These are phyloP conservation scores for Phymanthus crucifer DNA, from an alignment of 92 coral and sea anemone genomes.

Conservation along the genomic window DNA sequence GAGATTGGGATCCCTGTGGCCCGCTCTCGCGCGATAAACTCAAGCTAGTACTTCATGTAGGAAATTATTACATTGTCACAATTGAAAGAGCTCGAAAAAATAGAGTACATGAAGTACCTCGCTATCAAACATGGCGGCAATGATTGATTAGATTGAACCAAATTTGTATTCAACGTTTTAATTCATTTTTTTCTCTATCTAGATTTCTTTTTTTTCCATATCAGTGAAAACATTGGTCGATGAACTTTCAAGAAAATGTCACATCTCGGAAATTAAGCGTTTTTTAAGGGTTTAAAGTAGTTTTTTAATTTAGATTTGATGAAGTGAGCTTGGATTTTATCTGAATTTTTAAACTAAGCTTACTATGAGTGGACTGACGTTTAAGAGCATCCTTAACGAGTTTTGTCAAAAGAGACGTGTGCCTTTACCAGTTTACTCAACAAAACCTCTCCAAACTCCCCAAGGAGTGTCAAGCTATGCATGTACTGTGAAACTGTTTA, in stretches of 20 bases:
- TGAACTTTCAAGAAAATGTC: too few relatives aligned
- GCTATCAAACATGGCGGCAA: background rate
- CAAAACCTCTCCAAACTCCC: conserved; percentile 20
- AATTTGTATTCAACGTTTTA: background rate
- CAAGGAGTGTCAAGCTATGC: conserved; percentile 20
- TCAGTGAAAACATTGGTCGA: too few relatives aligned
- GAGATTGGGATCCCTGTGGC: background rate
- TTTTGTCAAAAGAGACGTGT: conserved; percentile 60
- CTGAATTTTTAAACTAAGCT: background rate
- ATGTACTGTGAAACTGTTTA: conserved; percentile 29
- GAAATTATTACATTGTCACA: background rate
- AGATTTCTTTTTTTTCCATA: background rate
- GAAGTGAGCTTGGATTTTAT: background rate
- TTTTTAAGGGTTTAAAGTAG: background rate
- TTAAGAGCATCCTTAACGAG: conserved; percentile 60
- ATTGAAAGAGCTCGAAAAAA: background rate
- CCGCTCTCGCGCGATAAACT: background rate
- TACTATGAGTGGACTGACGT: background rate
- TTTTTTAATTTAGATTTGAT: background rate
- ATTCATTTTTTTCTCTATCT: background rate
- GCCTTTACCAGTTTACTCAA: conserved; percentile 55
- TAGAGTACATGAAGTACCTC: background rate
- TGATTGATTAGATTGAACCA: background rate
- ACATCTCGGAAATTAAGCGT: background rate
- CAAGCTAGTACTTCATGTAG: background rate